phyloP scores from a whole-genome alignment of 2,113 vertebrate genomes.

The Pseudorhombus dupliciocellatus region DNA sequence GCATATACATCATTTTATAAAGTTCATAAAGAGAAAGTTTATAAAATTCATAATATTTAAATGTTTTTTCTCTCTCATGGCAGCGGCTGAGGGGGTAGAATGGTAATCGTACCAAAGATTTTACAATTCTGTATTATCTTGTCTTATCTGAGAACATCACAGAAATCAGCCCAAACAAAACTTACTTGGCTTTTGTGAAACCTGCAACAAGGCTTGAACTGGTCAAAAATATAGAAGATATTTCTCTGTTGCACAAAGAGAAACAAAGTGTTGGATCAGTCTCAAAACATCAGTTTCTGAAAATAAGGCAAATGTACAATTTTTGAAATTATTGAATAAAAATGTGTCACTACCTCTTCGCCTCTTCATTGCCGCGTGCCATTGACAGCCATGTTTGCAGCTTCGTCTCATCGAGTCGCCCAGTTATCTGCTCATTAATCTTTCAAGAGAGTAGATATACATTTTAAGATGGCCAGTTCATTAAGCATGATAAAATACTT shows the following conservation, averaged over 20 bases:
- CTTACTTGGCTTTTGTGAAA: conserved; percentile 74
- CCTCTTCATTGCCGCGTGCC: conserved; percentile 18
- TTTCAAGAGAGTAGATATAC: conserved; percentile 43
- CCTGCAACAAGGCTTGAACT: conserved; percentile 76
- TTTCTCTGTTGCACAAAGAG: conserved; percentile 64
- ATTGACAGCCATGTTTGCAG: conserved; percentile 64
- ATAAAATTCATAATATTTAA: no score
- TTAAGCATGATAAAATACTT: background rate
- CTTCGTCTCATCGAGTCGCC: conserved; percentile 59
- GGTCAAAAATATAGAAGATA: conserved; percentile 63
- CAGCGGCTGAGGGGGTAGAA: no score
- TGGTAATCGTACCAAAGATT: no score
- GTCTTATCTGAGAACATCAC: background rate
- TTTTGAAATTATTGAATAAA: background rate
- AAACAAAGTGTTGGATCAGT: background rate
- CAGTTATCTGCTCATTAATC: conserved; percentile 16
- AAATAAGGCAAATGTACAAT: no score
- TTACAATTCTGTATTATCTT: background rate
- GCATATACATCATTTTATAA: no score
- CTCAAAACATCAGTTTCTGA: background rate
- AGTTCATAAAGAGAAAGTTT: no score
- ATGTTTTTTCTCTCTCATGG: no score
- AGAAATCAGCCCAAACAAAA: background rate
- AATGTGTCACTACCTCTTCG: conserved; percentile 37
- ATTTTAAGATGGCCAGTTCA: background rate